phyloP scores from a whole-genome alignment of 2,888 invertebrate genomes.

The Dolichopus griseipennis region DNA sequence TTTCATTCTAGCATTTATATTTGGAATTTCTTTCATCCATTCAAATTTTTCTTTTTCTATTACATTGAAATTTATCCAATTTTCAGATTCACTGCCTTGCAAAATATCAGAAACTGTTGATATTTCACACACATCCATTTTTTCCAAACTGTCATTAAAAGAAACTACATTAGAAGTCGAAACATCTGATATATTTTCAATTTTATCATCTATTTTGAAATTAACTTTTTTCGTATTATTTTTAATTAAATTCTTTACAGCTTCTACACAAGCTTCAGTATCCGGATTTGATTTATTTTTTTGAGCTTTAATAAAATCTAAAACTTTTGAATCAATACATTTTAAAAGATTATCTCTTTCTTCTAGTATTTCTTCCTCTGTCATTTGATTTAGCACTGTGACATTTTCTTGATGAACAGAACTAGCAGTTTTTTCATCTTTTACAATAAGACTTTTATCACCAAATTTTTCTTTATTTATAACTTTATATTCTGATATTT shows the following conservation, averaged over 20 bases:
- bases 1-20: conserved; percentile 51
- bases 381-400: conserved; percentile 57
- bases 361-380: conserved; percentile 61
- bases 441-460: conserved; percentile 29
- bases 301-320: not conserved
- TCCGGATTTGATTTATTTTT: not conserved
- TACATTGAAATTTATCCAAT: conserved; percentile 80
- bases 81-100: conserved; percentile 52
- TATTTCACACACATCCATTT: not conserved
- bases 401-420: conserved; percentile 69
- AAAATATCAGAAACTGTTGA: conserved; percentile 48
- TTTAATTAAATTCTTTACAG: conserved; percentile 14
- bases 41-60: conserved; percentile 77
- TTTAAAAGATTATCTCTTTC: conserved; percentile 61
- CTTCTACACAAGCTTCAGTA: not conserved
- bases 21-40: conserved; percentile 68
- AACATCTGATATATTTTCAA: too few relatives aligned
- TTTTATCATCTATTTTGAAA: too few relatives aligned
- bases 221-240: not conserved
- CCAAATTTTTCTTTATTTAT: conserved; percentile 19
- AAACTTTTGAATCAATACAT: conserved; percentile 10
- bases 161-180: too few relatives aligned
- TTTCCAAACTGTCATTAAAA: too few relatives aligned
- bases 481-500: conserved; percentile 14
- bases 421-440: conserved; percentile 46